These are phyloP conservation scores for Himalopsyche japonica DNA, from an alignment of 2,888 invertebrate genomes.

Conservation along the genomic window DNA sequence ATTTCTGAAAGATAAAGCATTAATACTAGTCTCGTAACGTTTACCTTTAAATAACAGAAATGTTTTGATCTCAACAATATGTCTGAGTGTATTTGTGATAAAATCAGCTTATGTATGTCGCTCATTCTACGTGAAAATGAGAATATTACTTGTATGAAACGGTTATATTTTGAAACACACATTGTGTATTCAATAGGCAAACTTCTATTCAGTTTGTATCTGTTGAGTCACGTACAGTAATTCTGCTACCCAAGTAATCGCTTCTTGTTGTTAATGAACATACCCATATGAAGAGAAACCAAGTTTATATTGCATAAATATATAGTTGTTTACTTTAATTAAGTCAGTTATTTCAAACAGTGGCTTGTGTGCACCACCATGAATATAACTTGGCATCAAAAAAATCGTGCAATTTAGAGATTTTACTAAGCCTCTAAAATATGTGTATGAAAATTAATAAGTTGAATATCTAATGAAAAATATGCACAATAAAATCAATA, in stretches of 20 bases:
- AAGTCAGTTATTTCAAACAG: no score
- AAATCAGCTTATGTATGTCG: not conserved
- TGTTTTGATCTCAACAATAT: not conserved
- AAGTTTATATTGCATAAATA: not conserved
- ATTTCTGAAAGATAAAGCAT: no score
- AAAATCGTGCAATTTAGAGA: no score
- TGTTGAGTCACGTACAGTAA: not conserved
- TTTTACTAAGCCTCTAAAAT: no score
- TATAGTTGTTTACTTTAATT: not conserved
- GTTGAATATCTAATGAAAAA: no score
- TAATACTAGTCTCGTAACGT: no score
- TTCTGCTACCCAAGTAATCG: not conserved
- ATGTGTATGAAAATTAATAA: no score
- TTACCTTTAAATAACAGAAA: no score
- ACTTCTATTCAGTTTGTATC: not conserved
- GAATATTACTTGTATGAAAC: not conserved
- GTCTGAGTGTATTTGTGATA: not conserved
- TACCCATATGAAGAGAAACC: not conserved
- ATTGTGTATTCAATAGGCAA: not conserved
- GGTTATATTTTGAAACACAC: not conserved
- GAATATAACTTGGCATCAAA: no score
- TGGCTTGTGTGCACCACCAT: no score
- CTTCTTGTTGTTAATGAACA: not conserved
- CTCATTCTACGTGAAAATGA: not conserved
- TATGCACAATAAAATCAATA: no score